These are phyloP conservation scores for Valencia hispanica DNA, from an alignment of 2,797 vertebrate genomes.

Conservation along the genomic window DNA sequence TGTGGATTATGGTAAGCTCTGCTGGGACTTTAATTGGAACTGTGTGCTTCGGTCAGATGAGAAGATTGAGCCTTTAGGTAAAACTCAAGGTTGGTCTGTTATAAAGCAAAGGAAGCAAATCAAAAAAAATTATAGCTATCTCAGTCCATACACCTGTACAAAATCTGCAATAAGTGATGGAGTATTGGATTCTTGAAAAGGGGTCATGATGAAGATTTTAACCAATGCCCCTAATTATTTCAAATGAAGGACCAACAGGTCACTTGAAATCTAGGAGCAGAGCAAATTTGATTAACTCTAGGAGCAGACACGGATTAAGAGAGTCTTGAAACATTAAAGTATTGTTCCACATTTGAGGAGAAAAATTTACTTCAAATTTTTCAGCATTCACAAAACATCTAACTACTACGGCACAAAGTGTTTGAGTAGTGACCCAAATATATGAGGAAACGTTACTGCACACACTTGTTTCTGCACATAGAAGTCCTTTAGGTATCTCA, in stretches of 20 bases:
- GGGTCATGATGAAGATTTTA: neutral
- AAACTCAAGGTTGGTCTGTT: neutral
- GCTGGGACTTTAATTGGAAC: neutral
- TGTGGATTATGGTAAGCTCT: neutral
- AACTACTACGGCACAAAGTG: neutral
- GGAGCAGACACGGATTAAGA: neutral
- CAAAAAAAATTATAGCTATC: neutral
- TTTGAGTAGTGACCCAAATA: neutral
- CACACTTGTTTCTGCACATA: conserved; percentile 24
- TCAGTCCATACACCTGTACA: neutral
- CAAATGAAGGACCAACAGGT: neutral
- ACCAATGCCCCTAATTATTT: neutral
- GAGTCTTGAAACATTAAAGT: neutral
- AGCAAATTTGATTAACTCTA: neutral
- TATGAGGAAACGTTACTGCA: neutral
- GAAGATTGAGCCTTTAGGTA: neutral
- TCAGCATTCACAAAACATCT: too few species aligned
- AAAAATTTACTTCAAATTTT: neutral
- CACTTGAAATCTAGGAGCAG: neutral
- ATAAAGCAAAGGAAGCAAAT: neutral
- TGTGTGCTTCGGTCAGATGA: neutral
- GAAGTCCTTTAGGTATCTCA: conserved; percentile 13
- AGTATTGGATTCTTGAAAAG: neutral
- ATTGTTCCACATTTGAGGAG: neutral
- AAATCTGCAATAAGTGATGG: neutral